These are phyloP conservation scores for Chelonoidis abingdonii DNA, from an alignment of 2,113 vertebrate species.

Conservation along the genomic window DNA sequence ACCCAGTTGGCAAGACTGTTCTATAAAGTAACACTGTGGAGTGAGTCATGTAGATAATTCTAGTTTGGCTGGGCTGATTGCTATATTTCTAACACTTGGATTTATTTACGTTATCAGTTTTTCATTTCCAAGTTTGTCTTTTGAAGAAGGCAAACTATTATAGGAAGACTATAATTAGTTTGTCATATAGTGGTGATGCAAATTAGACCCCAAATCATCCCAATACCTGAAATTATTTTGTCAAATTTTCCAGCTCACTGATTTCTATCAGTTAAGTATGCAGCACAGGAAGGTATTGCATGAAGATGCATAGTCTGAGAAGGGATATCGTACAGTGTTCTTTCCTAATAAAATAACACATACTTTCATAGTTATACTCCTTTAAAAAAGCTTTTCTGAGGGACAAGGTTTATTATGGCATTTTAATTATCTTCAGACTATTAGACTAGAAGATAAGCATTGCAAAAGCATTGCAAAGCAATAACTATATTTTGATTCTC, in stretches of 20 bases:
- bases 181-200: background rate
- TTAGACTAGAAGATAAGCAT: slow-evolving; percentile 22
- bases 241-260: slow-evolving; percentile 55
- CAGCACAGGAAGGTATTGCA: background rate
- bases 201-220: slow-evolving; percentile 18
- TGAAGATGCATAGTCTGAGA: slow-evolving; percentile 47
- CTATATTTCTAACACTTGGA: background rate
- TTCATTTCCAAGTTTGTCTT: slow-evolving; percentile 26
- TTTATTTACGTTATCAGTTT: slow-evolving; percentile 6
- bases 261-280: background rate
- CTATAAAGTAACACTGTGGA: background rate
- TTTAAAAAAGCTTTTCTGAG: slow-evolving; percentile 28
- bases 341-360: background rate
- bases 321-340: slow-evolving; percentile 7
- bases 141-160: slow-evolving; percentile 16
- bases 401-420: slow-evolving; percentile 23
- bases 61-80: background rate
- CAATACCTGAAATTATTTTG: slow-evolving; percentile 48
- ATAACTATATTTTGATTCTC: slow-evolving; percentile 42
- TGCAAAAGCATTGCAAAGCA: background rate
- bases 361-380: slow-evolving; percentile 34
- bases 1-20: background rate
- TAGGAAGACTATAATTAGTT: slow-evolving; percentile 34
- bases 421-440: slow-evolving; percentile 56
- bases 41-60: background rate